These are phyloP conservation scores for Coleophora deauratella DNA, from an alignment of 2,888 invertebrate genomes.

Conservation along the genomic window DNA sequence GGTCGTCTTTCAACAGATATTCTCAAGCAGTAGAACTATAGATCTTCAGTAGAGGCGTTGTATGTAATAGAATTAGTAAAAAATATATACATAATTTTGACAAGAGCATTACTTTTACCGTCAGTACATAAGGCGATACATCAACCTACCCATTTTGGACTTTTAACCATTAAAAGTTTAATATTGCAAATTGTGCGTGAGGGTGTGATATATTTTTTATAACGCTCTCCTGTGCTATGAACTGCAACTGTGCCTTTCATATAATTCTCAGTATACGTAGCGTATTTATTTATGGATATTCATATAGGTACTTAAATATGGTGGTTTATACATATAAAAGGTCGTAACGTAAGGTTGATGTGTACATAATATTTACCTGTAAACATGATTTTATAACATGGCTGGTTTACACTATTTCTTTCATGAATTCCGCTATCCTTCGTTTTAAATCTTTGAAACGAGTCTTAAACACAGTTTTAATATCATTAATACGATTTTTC, in stretches of 20 bases:
- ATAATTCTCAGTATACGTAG: too few species aligned
- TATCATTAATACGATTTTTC: slow-evolving; percentile 24
- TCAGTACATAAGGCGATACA: too few species aligned
- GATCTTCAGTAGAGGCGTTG: not conserved
- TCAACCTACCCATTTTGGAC: too few species aligned
- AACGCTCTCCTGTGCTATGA: too few species aligned
- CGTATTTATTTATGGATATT: too few species aligned
- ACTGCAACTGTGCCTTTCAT: too few species aligned
- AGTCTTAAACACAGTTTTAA: slow-evolving; percentile 20
- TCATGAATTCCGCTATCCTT: slow-evolving; percentile 21
- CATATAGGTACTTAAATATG: not conserved
- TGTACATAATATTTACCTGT: slow-evolving; percentile 22
- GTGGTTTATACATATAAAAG: not conserved
- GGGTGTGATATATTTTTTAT: too few species aligned
- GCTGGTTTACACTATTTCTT: slow-evolving; percentile 21
- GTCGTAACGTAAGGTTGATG: not conserved
- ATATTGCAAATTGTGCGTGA: too few species aligned
- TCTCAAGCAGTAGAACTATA: not conserved
- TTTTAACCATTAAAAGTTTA: too few species aligned
- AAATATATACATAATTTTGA: not conserved
- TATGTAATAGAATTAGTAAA: not conserved
- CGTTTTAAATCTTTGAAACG: slow-evolving; percentile 23
- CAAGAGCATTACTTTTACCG: too few species aligned
- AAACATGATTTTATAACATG: slow-evolving; percentile 30
- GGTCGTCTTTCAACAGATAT: not conserved